phyloP scores from a whole-genome alignment of 2,888 invertebrate species.

The Idaea biselata region DNA sequence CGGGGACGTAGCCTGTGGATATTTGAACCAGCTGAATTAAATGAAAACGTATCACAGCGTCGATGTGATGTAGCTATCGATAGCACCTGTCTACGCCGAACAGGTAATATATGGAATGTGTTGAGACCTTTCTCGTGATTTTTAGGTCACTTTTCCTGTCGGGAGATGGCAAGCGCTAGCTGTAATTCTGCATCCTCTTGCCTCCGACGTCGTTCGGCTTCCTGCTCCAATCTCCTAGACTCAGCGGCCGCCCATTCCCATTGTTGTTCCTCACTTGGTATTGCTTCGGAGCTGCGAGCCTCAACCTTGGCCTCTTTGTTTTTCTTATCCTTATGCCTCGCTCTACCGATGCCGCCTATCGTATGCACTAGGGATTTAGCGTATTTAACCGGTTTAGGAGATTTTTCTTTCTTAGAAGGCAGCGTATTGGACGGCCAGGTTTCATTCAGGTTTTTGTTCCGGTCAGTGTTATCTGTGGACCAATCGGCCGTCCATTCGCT shows the following conservation, averaged over 20 bases:
- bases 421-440: conserved; percentile 70
- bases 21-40: not conserved
- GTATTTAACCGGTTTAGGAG: conserved; percentile 72
- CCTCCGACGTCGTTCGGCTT: conserved; percentile 78
- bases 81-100: not conserved
- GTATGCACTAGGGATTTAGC: conserved; percentile 71
- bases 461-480: conserved; percentile 47
- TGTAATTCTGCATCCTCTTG: conserved; percentile 88
- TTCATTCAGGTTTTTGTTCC: conserved; percentile 65
- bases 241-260: conserved; percentile 87
- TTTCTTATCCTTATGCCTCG: conserved; percentile 63
- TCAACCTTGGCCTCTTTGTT: conserved; percentile 42
- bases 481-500: conserved; percentile 60
- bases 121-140: not conserved
- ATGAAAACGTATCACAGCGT: not conserved
- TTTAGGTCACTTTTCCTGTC: conserved; percentile 60
- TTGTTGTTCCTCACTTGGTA: conserved; percentile 84
- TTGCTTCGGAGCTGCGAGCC: conserved; percentile 42
- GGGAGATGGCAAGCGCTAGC: conserved; percentile 85
- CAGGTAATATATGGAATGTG: not conserved
- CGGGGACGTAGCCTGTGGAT: not conserved
- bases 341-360: conserved; percentile 70
- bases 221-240: conserved; percentile 82
- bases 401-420: conserved; percentile 70
- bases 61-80: not conserved